These are phyloP conservation scores for Polypterus bichir DNA, from an alignment of 2,113 vertebrate species.

Conservation along the genomic window DNA sequence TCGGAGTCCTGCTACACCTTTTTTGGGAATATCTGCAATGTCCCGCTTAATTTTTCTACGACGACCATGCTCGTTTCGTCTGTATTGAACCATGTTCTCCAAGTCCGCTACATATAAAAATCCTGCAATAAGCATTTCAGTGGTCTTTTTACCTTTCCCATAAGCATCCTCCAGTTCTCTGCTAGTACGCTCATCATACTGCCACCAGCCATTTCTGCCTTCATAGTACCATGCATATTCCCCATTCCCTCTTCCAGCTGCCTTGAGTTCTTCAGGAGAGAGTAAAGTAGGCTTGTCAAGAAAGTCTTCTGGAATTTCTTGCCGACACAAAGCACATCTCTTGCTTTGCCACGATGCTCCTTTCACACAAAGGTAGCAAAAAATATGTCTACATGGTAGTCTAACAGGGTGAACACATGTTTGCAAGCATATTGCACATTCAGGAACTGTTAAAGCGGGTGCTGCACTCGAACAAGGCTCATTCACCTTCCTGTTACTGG, in stretches of 20 bases:
- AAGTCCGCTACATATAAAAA: conserved; percentile 90
- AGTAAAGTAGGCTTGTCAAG: conserved; percentile 82
- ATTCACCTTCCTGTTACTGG: conserved; percentile 62
- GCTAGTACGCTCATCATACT: conserved; percentile 89
- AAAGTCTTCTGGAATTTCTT: conserved; percentile 92
- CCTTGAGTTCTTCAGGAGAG: conserved; percentile 84
- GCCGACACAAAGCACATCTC: conserved; percentile 84
- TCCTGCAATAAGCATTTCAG: conserved; percentile 92
- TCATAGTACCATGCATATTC: conserved; percentile 93
- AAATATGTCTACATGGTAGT: conserved; percentile 88
- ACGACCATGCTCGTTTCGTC: conserved; percentile 84
- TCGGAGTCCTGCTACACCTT: conserved; percentile 87
- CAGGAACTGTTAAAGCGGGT: conserved; percentile 62
- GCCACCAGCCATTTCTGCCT: conserved; percentile 96
- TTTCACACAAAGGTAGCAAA: conserved; percentile 93
- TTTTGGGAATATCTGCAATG: conserved; percentile 87
- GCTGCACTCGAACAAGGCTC: conserved; percentile 55
- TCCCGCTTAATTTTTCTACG: conserved; percentile 90
- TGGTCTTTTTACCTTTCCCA: conserved; percentile 79
- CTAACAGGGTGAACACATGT: conserved; percentile 84
- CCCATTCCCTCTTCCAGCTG: conserved; percentile 61
- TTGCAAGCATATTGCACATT: conserved; percentile 93
- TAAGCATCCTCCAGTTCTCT: conserved; percentile 88
- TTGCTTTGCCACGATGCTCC: conserved; percentile 97
- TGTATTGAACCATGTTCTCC: conserved; percentile 94